Base-by-base conservation (phyloP, 1,140 invertebrate genomes). In the Diachasma alloeum region DNA sequence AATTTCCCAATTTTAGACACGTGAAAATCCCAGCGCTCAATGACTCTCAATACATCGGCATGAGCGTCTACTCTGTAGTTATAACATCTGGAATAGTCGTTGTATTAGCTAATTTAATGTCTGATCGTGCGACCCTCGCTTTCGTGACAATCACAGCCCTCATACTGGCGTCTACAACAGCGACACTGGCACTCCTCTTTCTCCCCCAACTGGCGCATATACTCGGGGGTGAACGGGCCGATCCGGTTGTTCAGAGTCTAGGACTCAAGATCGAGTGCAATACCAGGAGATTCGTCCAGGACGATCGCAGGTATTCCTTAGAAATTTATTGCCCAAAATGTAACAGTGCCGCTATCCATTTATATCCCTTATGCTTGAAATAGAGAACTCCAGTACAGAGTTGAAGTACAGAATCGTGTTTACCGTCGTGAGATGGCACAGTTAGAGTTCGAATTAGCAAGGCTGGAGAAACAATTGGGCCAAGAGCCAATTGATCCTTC, bases 1-100 rank as follows among this genome's bases (percentile, higher is more conserved):
- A 15, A 46, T n/a, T 46, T n/a, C 9, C n/a, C 44, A 31, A 31
- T 31, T 31, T 46, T 46, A 92, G 97, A 68, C 95, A 98, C 83
- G 97, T 99, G 0, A 98, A 96, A 87, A 97, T 99, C 81, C 95
- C 97, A n/a, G 97, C 97, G 0, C 89, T 99, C 10, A 99, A 99
- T 86, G 98, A 99, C 88, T 98, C 97, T 15, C 97, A 99, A 86
- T 98, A 98, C 87, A 99, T 99, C 79, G 96, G 95, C 4, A 93
- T 97, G 84, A 97, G 95, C 79, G 96, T 98, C 0, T 98, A 98
- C 86, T 96, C 95, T 69, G 96, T 97, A 1, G 95, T 98, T 15
- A 95, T 97, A 74, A 96, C 95, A 36, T 95, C 95, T 59, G 92
- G 94, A 5, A 94, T 96, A 81, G 95, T 97, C 1, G 95, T 97